Percentiles rank a stretch among this genome's conserved stretches.
phyloP scores from a whole-genome alignment of 1,140 invertebrate species.

The Aphis gossypii region DNA sequence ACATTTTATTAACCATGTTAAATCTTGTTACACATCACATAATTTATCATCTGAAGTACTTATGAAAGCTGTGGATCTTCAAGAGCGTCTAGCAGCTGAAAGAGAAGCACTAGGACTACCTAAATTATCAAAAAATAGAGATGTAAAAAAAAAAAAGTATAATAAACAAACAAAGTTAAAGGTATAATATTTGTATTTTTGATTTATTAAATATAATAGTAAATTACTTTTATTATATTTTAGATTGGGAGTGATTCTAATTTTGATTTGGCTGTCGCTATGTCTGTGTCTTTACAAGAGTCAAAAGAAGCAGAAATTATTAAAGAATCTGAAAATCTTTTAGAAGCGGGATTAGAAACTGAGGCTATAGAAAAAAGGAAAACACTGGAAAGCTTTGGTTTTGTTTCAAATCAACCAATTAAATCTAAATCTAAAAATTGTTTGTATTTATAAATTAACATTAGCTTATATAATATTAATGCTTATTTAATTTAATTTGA shows the following conservation, averaged over 20 bases:
- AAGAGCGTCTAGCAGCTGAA: constrained; percentile 66
- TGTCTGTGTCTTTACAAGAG: constrained; percentile 67
- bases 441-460: constrained; percentile 21
- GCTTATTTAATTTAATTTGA: background rate
- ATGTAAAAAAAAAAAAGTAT: constrained; percentile 58
- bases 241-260: constrained; percentile 64
- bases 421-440: constrained; percentile 61
- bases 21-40: constrained; percentile 66
- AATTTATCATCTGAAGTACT: constrained; percentile 65
- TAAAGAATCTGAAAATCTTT: constrained; percentile 62
- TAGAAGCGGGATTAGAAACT: constrained; percentile 59
- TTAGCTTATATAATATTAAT: background rate
- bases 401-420: constrained; percentile 46
- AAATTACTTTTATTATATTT: constrained; percentile 30
- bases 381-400: constrained; percentile 59
- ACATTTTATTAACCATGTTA: constrained; percentile 64
- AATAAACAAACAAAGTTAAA: constrained; percentile 41
- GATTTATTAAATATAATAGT: background rate
- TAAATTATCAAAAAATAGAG: constrained; percentile 44
- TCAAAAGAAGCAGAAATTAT: constrained; percentile 64
- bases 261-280: constrained; percentile 66
- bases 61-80: constrained; percentile 65
- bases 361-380: constrained; percentile 59
- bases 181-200: constrained; percentile 31
- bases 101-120: constrained; percentile 65